phyloP scores from a whole-genome alignment of 2,113 vertebrate genomes.

The Pseudopodoces humilis region DNA sequence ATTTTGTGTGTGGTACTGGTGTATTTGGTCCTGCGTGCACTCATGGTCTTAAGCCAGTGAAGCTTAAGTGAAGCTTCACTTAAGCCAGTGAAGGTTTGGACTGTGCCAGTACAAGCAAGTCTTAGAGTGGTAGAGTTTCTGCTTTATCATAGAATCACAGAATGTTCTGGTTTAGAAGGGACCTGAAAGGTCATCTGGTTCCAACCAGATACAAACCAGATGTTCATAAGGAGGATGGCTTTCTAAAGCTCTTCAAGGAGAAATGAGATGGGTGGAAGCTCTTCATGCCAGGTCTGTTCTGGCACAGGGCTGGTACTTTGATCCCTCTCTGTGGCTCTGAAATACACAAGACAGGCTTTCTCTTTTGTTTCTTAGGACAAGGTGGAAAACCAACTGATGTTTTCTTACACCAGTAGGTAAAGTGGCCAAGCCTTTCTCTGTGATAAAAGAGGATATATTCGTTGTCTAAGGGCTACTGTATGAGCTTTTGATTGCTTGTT shows the following conservation, averaged over 20 bases:
- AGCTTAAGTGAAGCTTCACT: neutral
- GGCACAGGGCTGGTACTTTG: rapidly evolving
- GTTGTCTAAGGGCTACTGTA: neutral
- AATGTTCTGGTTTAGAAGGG: neutral
- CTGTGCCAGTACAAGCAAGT: rapidly evolving
- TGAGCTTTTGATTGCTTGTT: neutral
- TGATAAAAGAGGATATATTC: neutral
- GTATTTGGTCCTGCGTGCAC: neutral
- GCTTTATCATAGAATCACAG: neutral
- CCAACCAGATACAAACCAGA: neutral
- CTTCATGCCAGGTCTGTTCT: rapidly evolving
- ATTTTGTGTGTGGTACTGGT: neutral
- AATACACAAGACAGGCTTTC: neutral
- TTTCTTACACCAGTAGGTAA: neutral
- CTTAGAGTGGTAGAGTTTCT: neutral
- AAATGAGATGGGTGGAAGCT: neutral
- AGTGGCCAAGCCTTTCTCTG: neutral
- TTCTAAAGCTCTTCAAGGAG: neutral
- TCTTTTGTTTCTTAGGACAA: neutral
- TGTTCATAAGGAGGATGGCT: neutral
- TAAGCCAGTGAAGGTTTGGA: neutral
- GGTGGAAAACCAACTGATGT: neutral
- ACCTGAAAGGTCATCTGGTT: neutral
- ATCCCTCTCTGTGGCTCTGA: neutral
- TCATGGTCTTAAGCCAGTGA: neutral